Evolutionary conservation across 92 coral and sea anemone genomes (phyloP), one percentile per base, ranked within the genome.

Genomic region (Muricea muricata): DNA sequence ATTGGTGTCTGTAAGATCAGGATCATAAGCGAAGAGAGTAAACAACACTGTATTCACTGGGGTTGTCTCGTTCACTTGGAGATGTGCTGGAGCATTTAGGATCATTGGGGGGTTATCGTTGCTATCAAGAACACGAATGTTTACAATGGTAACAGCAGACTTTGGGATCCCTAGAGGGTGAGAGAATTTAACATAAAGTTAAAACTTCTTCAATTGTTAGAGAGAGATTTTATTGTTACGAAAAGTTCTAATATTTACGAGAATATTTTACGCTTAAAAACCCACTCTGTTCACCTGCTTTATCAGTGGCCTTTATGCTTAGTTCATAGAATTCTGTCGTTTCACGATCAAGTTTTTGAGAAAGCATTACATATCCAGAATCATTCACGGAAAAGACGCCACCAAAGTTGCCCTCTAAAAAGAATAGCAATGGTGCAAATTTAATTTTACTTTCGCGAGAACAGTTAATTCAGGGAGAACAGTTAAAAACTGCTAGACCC

Each of bases 31-130:
- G 37, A 93, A 67, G 46, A 93, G 87, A 3, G 95, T 93, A 75
- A 93, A 91, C 61, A 95, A 94, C 76, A 94, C 94, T 46, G 93
- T 93, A 75, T 90, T 92, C 20, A 94, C 85, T 18, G 94, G 90
- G 6, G 98, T 93, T 23, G 93, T 89, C 72, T 95, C 98, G 68
- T 97, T 95, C 58, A 95, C 77, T 1, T 83, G 83, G 31, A 93
- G 94, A 10, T 60, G 25, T 32, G 86, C 79, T 14, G 97, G 95
- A 10, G 92, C 72, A 41, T 89, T 89, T 66, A 85, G 47, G 46
- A 95, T 93, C 39, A 57, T 75, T 20, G 98, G 98, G 1, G 86
- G 85, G 75, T 93, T 95, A 66, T 95, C 98, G 60, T 95, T 95
- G 18, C 93, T 93, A 26, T 95, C 98, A 1, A 89, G 65, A 31